A percentile compares a stretch with the other conserved stretches of the same genome.
phyloP scores from a whole-genome alignment of 2,888 invertebrate species.

The Apoda limacodes region DNA sequence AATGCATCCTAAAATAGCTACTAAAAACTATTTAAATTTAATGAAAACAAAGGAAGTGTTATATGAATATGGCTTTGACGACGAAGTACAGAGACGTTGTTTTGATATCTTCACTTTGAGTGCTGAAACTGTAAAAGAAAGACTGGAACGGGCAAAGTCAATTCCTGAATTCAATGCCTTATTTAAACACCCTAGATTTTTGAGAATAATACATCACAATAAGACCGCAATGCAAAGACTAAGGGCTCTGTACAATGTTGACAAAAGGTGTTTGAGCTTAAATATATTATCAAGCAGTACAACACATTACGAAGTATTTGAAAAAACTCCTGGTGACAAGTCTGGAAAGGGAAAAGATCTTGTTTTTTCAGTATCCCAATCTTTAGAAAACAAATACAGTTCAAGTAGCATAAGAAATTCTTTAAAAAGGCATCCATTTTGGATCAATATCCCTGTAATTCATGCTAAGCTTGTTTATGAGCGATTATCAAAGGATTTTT shows the following conservation, averaged over 20 bases:
- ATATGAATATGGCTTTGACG: slow-evolving; percentile 40
- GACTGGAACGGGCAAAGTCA: slow-evolving; percentile 39
- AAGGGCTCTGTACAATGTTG: slow-evolving; percentile 34
- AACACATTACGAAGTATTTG: slow-evolving; percentile 46
- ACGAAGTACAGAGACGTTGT: slow-evolving; percentile 56
- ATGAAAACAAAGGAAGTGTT: slow-evolving; percentile 42
- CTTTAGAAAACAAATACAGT: slow-evolving; percentile 34
- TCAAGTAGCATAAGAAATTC: slow-evolving; percentile 30
- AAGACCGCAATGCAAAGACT: slow-evolving; percentile 46
- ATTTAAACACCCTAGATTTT: slow-evolving; percentile 48
- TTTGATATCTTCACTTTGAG: slow-evolving; percentile 52
- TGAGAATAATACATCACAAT: slow-evolving; percentile 55
- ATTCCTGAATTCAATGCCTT: slow-evolving; percentile 53
- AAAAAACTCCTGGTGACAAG: slow-evolving; percentile 54
- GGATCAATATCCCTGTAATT: slow-evolving; percentile 54
- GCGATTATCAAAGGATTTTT: slow-evolving; percentile 36
- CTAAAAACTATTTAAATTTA: slow-evolving; percentile 36
- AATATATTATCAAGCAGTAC: slow-evolving; percentile 55
- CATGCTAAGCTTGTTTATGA: slow-evolving; percentile 48
- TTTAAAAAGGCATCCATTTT: slow-evolving; percentile 52
- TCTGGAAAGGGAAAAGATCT: slow-evolving; percentile 57
- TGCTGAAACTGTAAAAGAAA: slow-evolving; percentile 42
- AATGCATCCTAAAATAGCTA: slow-evolving; percentile 49
- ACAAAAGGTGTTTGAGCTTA: slow-evolving; percentile 55
- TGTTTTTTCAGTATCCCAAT: slow-evolving; percentile 45